Percentiles rank a stretch among this genome's conserved stretches.
These are phyloP conservation scores for Crocallis elinguaria DNA, from an alignment of 2,888 invertebrate genomes.

Conservation along the genomic window DNA sequence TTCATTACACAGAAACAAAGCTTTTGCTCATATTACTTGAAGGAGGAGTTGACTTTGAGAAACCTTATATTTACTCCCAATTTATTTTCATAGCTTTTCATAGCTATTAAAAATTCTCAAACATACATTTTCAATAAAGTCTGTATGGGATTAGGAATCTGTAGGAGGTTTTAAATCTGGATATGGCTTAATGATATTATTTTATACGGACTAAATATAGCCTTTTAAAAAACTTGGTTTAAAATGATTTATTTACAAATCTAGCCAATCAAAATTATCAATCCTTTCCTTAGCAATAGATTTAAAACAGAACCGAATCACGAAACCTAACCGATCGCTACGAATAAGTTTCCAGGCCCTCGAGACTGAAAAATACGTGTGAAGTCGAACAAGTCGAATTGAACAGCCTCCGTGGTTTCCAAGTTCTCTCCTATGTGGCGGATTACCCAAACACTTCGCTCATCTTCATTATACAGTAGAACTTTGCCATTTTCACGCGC, in stretches of 20 bases:
- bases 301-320: not conserved
- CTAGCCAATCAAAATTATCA: not conserved
- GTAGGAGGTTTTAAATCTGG: too few relatives aligned
- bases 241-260: not conserved
- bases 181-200: too few relatives aligned
- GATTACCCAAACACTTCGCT: constrained; percentile 72
- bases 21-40: too few relatives aligned
- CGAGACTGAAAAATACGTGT: constrained; percentile 46
- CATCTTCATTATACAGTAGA: constrained; percentile 78
- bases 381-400: constrained; percentile 49
- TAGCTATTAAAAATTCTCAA: too few relatives aligned
- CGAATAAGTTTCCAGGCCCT: constrained; percentile 6
- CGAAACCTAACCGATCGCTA: constrained; percentile 8
- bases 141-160: too few relatives aligned
- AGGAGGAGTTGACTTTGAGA: too few relatives aligned
- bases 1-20: too few relatives aligned
- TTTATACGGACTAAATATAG: too few relatives aligned
- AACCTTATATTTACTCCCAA: too few relatives aligned
- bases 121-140: too few relatives aligned
- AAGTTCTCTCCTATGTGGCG: constrained; percentile 68
- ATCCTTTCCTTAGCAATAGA: not conserved
- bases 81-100: too few relatives aligned
- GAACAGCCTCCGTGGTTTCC: constrained; percentile 51
- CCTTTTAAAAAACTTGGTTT: too few relatives aligned
- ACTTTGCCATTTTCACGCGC: constrained; percentile 73